Conservation (phyloP, 2,888 invertebrate genomes). For the Tolmerus cingulatus region DNA sequence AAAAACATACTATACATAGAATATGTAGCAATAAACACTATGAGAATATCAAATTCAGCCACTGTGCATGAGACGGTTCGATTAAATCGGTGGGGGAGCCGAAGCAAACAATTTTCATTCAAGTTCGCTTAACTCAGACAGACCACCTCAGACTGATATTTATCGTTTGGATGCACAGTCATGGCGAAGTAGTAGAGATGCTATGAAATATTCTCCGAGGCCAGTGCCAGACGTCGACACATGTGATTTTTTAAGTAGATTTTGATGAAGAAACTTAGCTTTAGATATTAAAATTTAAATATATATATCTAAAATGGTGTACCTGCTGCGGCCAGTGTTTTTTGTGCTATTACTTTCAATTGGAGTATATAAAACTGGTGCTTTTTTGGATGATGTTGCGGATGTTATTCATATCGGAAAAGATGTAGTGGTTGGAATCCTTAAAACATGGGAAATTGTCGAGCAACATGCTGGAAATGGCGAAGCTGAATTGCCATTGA, state of each 20-base stretch:
- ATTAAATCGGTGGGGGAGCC: background rate
- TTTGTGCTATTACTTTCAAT: conserved; percentile 31
- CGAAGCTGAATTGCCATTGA: conserved; percentile 69
- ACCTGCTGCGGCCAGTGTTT: conserved; percentile 49
- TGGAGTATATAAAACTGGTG: conserved; percentile 53
- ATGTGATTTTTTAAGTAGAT: background rate
- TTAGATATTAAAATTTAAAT: background rate
- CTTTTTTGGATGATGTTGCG: conserved; percentile 68
- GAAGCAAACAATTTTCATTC: background rate
- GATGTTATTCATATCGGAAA: conserved; percentile 69
- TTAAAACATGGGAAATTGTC: conserved; percentile 72
- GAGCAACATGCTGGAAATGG: conserved; percentile 67
- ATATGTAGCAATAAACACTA: background rate
- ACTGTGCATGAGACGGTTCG: background rate
- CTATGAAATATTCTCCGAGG: background rate
- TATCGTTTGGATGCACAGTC: background rate
- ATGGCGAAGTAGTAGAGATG: background rate
- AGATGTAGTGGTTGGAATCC: conserved; percentile 69
- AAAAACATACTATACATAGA: background rate
- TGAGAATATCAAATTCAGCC: background rate
- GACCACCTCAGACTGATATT: background rate
- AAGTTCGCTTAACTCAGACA: background rate
- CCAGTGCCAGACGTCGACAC: background rate
- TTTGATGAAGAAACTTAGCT: background rate
- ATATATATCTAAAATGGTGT: conserved; percentile 17